phyloP scores from a whole-genome alignment of 2,797 vertebrate genomes.

The Gouania willdenowi region DNA sequence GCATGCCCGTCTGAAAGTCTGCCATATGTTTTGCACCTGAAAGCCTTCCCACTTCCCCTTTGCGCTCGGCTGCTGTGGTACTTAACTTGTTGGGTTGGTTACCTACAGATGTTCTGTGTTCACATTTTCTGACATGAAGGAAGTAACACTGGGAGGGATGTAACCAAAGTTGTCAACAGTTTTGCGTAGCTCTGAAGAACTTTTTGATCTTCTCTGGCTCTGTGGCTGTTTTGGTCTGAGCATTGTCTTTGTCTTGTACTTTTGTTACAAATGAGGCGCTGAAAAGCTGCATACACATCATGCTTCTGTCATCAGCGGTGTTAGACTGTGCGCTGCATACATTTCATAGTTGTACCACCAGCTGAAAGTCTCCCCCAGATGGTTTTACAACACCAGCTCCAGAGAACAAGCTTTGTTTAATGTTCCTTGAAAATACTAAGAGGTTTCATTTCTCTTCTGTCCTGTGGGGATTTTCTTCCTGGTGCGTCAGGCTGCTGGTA shows the following conservation, averaged over 20 bases:
- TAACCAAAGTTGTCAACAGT: conserved; percentile 24
- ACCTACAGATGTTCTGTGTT: conserved; percentile 17
- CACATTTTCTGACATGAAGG: conserved; percentile 22
- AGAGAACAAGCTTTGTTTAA: neutral
- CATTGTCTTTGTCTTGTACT: conserved; percentile 9
- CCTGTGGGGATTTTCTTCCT: conserved; percentile 43
- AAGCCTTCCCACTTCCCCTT: conserved; percentile 6
- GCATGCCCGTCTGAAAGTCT: conserved; percentile 20
- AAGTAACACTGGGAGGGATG: conserved; percentile 11
- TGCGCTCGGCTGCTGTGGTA: neutral
- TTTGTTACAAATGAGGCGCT: conserved; percentile 22
- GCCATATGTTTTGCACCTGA: conserved; percentile 64
- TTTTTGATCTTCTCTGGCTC: conserved; percentile 21
- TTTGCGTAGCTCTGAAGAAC: conserved; percentile 6
- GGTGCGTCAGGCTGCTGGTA: conserved; percentile 63
- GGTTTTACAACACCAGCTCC: neutral
- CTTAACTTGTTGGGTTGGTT: conserved; percentile 5
- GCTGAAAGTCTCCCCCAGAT: neutral
- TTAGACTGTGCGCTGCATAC: conserved; percentile 17
- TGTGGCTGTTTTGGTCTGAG: conserved; percentile 28
- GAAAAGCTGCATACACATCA: conserved; percentile 39
- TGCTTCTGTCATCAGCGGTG: conserved; percentile 18
- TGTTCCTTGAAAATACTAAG: conserved; percentile 12
- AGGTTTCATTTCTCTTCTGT: conserved; percentile 28
- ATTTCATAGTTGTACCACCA: conserved; percentile 12